Evolutionary conservation across 2,113 vertebrate genomes (phyloP), one percentile per base, ranked within the genome.

Genomic region (Aegotheles bennettii): DNA sequence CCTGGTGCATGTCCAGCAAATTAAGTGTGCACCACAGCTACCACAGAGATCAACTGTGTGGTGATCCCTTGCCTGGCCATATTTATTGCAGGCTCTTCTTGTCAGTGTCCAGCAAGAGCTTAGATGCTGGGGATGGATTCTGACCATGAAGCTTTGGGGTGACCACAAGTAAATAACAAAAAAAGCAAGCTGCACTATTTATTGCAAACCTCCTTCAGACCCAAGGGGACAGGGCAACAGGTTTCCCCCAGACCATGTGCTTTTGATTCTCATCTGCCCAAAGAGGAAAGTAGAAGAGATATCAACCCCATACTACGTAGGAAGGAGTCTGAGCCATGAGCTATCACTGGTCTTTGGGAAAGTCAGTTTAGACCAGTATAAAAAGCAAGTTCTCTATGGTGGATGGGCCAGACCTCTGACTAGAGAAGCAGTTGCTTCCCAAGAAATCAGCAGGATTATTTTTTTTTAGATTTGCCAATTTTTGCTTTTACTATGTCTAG

Each of bases 21-120:
- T 48, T 11, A 78, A 21, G 8, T 48, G 8, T 53, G 23, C n/a
- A 40, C 6, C 6, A 15, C 0, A 2, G 45, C 36, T 70, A 29
- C 6, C 1, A 1, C 20, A 38, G 23, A 33, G n/a, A 45, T 53
- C 14, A 80, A 2, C 24, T 29, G 10, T 0, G 0, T n/a, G 17
- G n/a, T 31, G 36, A 47, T 16, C 31, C 16, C 54, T 79, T n/a
- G 25, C 40, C 31, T 61, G n/a, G 23, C 21, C 47, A n/a, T 0
- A 0, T 3, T 71, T 11, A 16, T 54, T 63, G 57, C 40, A 51
- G 42, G 45, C 5, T 76, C 31, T 28, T 59, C 45, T 56, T 86
- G 43, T 8, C 59, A 84, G 45, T 35, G 16, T 43, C 51, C 51
- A 48, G 29, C 11, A 47, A 35, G 48, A 16, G 21, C 23, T 63